These are phyloP conservation scores for Oxystoma pomonae DNA, from an alignment of 2,888 invertebrate genomes.

Conservation along the genomic window DNA sequence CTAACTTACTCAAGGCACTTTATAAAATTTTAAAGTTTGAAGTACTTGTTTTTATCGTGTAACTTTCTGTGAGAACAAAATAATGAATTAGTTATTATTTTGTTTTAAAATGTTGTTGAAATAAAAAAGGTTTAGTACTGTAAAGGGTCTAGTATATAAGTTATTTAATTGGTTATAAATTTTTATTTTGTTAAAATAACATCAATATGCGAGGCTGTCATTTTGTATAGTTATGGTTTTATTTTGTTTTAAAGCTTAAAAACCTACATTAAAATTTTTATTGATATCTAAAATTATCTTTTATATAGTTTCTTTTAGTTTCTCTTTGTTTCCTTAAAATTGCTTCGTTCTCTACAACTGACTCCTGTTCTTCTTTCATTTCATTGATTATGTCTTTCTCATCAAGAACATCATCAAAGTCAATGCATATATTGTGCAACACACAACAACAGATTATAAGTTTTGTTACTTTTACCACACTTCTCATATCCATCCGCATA, in stretches of 20 bases:
- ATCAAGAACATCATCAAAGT: constrained; percentile 23
- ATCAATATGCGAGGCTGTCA: too few species aligned
- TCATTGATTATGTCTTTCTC: background rate
- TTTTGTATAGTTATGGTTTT: too few species aligned
- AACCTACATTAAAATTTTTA: background rate
- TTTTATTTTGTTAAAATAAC: too few species aligned
- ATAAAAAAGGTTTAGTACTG: too few species aligned
- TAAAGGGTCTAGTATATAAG: too few species aligned
- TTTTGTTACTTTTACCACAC: constrained; percentile 23
- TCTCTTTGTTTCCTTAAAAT: constrained; percentile 1
- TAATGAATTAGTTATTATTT: too few species aligned
- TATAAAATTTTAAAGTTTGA: too few species aligned
- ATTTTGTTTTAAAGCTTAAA: background rate
- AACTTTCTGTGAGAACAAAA: too few species aligned
- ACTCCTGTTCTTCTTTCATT: background rate
- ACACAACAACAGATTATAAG: constrained; percentile 33
- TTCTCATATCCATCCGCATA: constrained; percentile 13
- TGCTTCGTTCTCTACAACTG: background rate
- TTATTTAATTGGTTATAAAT: too few species aligned
- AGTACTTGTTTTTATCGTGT: too few species aligned
- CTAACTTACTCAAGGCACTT: too few species aligned
- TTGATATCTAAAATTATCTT: background rate
- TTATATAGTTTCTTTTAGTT: background rate
- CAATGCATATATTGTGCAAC: constrained; percentile 33
- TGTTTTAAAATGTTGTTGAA: too few species aligned